Conservation (phyloP, 2,888 invertebrate genomes). For the Eupithecia exiguata region DNA sequence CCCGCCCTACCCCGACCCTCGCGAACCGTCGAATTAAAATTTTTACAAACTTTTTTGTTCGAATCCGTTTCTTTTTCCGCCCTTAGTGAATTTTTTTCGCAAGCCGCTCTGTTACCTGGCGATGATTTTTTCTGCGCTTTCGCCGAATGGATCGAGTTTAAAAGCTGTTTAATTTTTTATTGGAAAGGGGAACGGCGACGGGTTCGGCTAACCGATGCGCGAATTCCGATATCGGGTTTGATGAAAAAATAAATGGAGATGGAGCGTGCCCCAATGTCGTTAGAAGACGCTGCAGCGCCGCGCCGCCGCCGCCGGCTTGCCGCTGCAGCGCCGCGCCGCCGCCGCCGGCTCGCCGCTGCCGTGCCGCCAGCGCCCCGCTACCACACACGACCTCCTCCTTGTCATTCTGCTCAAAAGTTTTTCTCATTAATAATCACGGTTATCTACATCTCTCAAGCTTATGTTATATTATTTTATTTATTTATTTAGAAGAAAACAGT, state of each 20-base stretch:
- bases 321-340: neutral
- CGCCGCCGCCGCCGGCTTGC: too few species aligned
- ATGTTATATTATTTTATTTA: too few species aligned
- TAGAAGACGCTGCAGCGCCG: conserved; percentile 19
- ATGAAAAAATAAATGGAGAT: conserved; percentile 54
- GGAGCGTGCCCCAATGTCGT: conserved; percentile 54
- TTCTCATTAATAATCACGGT: neutral
- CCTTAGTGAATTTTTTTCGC: conserved; percentile 83
- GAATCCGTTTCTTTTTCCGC: conserved; percentile 83
- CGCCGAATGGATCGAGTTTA: conserved; percentile 73
- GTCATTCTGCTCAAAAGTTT: too few species aligned
- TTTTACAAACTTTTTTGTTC: conserved; percentile 74
- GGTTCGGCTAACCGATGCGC: conserved; percentile 78
- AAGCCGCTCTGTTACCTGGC: conserved; percentile 81
- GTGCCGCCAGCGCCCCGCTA: neutral
- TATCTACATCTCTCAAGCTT: neutral
- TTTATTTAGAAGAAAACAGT: too few species aligned
- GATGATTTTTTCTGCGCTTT: conserved; percentile 74
- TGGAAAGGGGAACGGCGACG: conserved; percentile 73
- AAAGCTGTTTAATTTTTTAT: conserved; percentile 83
- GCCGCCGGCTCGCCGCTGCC: too few species aligned
- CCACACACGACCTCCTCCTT: too few species aligned
- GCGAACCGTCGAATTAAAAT: conserved; percentile 72
- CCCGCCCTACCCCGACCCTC: conserved; percentile 53
- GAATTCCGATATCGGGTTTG: conserved; percentile 79